Evolutionary conservation across 2,888 invertebrate genomes (phyloP).

Genomic region (Branchipolynoe longqiensis): DNA sequence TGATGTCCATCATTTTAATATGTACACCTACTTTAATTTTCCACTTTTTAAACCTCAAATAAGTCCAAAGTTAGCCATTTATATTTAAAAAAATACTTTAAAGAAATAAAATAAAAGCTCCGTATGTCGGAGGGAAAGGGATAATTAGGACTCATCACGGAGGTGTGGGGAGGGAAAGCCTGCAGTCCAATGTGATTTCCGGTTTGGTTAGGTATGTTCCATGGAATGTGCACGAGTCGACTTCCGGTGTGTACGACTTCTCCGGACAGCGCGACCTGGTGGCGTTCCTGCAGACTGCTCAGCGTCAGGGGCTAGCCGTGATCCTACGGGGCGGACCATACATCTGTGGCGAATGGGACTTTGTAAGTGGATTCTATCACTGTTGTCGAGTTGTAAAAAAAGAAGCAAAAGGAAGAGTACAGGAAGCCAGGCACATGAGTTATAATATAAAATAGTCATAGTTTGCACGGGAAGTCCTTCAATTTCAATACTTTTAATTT

Average conservation of each 20-base stretch:
- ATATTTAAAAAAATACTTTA: neutral
- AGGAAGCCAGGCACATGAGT: no score
- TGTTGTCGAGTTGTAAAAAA: neutral
- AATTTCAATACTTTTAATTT: no score
- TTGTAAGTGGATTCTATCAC: constrained; percentile 74
- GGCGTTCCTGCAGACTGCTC: constrained; percentile 87
- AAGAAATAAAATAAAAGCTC: neutral
- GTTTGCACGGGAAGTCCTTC: no score
- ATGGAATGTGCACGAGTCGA: constrained; percentile 93
- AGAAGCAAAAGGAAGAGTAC: no score
- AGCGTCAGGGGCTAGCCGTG: constrained; percentile 89
- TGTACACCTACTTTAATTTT: no score
- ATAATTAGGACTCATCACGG: neutral
- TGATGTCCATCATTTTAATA: no score
- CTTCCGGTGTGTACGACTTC: constrained; percentile 88
- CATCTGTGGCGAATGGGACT: constrained; percentile 94
- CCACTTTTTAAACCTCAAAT: no score
- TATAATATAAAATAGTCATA: no score
- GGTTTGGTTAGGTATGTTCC: constrained; percentile 87
- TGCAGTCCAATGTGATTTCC: neutral
- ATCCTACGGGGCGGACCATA: constrained; percentile 94
- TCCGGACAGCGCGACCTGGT: constrained; percentile 85
- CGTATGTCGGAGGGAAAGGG: neutral
- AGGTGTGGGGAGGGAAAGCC: neutral
- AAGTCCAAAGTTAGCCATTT: neutral